Conservation (phyloP, 2,113 vertebrate genomes). For the Gila orcuttii region DNA sequence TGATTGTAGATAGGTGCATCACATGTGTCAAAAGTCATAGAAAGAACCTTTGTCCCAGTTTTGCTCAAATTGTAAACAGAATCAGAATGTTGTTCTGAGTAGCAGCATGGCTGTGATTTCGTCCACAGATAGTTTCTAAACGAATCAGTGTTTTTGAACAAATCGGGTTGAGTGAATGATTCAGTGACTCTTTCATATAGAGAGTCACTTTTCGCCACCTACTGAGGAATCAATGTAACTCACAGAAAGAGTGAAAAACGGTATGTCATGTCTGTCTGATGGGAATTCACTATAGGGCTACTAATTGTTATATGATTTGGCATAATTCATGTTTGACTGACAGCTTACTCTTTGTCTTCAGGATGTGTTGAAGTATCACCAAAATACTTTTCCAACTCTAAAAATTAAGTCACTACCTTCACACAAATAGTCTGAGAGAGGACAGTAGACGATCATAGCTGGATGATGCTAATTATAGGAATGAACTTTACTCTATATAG, state of each 20-base stretch:
- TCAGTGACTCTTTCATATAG: neutral
- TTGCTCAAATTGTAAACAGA: neutral
- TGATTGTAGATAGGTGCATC: slow-evolving; percentile 23
- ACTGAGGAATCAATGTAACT: neutral
- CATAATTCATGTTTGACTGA: neutral
- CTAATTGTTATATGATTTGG: neutral
- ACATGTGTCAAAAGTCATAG: slow-evolving; percentile 40
- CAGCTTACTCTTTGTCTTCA: slow-evolving; percentile 8
- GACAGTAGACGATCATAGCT: neutral
- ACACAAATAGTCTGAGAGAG: neutral
- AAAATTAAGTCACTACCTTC: slow-evolving; percentile 31
- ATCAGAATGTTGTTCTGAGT: neutral
- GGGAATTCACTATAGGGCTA: too few relatives aligned
- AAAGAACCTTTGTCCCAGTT: neutral
- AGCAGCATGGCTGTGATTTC: too few relatives aligned
- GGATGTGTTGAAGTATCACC: neutral
- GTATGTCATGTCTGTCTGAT: neutral
- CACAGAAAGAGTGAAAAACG: neutral
- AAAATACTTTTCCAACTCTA: slow-evolving; percentile 36
- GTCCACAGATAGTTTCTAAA: neutral
- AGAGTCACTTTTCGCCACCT: neutral
- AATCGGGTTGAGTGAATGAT: neutral
- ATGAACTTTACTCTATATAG: slow-evolving; percentile 30
- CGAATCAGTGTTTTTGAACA: neutral
- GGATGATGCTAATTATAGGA: neutral